These are phyloP conservation scores for Mimachlamys varia DNA, from an alignment of 2,888 invertebrate genomes.

Conservation along the genomic window DNA sequence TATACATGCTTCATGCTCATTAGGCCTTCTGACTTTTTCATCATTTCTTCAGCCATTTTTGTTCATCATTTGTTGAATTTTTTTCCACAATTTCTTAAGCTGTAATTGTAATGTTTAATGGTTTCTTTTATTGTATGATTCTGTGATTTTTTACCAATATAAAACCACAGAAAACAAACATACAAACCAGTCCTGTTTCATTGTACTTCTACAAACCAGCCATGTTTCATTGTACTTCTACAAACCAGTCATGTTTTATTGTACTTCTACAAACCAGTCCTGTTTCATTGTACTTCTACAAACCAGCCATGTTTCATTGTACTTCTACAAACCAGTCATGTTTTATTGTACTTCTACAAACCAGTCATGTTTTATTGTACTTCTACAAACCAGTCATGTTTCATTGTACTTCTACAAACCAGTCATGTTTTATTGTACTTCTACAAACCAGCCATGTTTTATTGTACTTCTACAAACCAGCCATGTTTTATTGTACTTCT, in stretches of 20 bases:
- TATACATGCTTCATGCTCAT: too few species aligned
- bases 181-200: background rate
- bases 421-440: constrained; percentile 82
- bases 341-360: constrained; percentile 85
- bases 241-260: constrained; percentile 48
- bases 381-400: constrained; percentile 83
- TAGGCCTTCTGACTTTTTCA: too few species aligned
- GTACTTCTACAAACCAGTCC: constrained; percentile 86
- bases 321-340: too few species aligned
- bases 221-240: too few species aligned
- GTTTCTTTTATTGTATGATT: background rate
- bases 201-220: constrained; percentile 88
- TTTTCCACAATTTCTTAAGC: too few species aligned
- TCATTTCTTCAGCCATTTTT: too few species aligned
- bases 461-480: constrained; percentile 86
- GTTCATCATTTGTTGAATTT: too few species aligned
- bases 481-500: constrained; percentile 84
- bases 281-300: constrained; percentile 84
- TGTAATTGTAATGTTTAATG: background rate
- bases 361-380: constrained; percentile 81
- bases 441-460: constrained; percentile 81
- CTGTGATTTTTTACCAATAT: too few species aligned
- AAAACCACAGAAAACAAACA: too few species aligned
- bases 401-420: constrained; percentile 86
- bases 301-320: too few species aligned